These are phyloP conservation scores for Agriopis marginaria DNA, from an alignment of 2,888 invertebrate species.

Conservation along the genomic window DNA sequence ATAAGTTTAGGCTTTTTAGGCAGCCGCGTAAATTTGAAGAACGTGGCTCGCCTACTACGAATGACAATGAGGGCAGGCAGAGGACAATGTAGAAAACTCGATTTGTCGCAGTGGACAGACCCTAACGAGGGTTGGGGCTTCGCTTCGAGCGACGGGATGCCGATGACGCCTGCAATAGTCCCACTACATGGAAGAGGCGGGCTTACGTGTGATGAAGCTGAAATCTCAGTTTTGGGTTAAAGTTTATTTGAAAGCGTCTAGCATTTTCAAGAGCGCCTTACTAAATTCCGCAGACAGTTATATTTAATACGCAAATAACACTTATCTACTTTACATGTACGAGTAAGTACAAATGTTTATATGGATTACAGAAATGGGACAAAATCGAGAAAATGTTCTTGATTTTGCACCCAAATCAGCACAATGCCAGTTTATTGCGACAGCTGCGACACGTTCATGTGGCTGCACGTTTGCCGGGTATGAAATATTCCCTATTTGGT, in stretches of 20 bases:
- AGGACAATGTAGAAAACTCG: constrained; percentile 61
- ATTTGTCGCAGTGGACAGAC: constrained; percentile 67
- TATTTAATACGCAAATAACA: not conserved
- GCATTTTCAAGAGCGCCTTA: not conserved
- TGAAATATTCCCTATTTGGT: constrained; percentile 27
- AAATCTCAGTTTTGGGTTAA: constrained; percentile 49
- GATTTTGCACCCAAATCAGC: constrained; percentile 1
- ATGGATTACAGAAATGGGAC: not conserved
- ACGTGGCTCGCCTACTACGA: constrained; percentile 57
- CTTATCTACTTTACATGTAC: not conserved
- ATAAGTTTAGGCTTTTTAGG: constrained; percentile 24
- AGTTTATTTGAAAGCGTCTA: constrained; percentile 14
- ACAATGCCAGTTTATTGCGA: constrained; percentile 6
- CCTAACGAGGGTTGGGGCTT: constrained; percentile 64
- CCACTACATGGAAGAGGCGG: constrained; percentile 76
- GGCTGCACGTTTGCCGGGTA: constrained; percentile 17
- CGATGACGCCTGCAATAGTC: constrained; percentile 61
- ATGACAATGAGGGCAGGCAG: constrained; percentile 57
- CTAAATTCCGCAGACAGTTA: not conserved
- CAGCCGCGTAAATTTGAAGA: constrained; percentile 37
- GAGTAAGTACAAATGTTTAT: not conserved
- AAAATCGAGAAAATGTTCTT: not conserved
- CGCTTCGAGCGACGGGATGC: constrained; percentile 54
- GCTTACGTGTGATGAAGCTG: constrained; percentile 54
- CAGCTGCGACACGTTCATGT: constrained; percentile 3